phyloP scores from a whole-genome alignment of 2,113 vertebrate species.

The Pteropus alecto region DNA sequence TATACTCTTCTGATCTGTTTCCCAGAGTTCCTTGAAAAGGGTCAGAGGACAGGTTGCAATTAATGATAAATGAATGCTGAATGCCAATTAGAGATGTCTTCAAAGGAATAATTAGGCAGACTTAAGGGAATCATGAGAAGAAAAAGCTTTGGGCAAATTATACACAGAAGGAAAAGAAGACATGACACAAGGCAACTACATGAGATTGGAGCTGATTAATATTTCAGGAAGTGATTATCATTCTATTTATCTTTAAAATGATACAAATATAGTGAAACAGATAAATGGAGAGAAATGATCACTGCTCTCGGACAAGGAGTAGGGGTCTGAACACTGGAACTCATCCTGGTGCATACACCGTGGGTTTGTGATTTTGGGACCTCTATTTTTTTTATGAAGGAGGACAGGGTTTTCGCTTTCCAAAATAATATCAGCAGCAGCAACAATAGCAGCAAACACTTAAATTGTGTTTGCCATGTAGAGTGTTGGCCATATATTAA shows the following conservation, averaged over 20 bases:
- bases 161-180: constrained; percentile 19
- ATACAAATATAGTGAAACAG: background rate
- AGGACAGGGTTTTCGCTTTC: background rate
- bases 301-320: background rate
- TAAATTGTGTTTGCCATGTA: background rate
- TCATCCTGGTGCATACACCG: too few species aligned
- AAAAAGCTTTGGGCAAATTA: constrained; percentile 44
- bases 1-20: background rate
- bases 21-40: constrained; percentile 38
- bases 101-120: constrained; percentile 48
- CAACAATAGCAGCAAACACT: background rate
- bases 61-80: constrained; percentile 50
- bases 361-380: background rate
- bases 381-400: background rate
- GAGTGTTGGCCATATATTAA: rapidly evolving
- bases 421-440: background rate
- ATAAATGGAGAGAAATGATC: background rate
- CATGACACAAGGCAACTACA: background rate
- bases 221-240: background rate
- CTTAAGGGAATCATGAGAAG: constrained; percentile 16
- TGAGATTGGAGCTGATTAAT: background rate
- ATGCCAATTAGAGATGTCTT: constrained; percentile 41
- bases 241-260: constrained; percentile 19
- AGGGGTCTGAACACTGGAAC: background rate
- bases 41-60: constrained; percentile 50